Conservation (phyloP, 2,888 invertebrate species). For the Brenthis daphne region DNA sequence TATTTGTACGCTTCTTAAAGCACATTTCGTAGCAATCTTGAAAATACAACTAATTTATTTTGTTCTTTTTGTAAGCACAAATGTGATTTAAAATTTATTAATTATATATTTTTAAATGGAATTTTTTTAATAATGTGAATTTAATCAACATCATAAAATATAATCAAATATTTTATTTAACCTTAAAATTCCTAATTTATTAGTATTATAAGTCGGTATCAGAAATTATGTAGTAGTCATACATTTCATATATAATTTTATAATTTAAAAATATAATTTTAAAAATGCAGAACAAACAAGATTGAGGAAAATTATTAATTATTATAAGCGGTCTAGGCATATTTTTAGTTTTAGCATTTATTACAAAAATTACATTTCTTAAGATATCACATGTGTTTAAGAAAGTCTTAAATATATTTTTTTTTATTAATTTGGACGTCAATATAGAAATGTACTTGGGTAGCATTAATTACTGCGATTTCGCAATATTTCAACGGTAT, state of each 20-base stretch:
- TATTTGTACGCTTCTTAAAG: background rate
- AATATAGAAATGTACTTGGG: constrained; percentile 8
- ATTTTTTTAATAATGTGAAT: too few relatives aligned
- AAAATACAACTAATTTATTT: background rate
- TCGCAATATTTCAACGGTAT: constrained; percentile 41
- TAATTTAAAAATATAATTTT: too few relatives aligned
- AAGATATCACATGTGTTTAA: background rate
- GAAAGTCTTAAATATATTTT: background rate
- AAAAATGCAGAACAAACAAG: too few relatives aligned
- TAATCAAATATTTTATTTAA: too few relatives aligned
- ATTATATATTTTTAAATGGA: background rate
- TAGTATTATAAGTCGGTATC: too few relatives aligned
- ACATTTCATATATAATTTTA: too few relatives aligned
- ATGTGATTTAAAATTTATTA: background rate
- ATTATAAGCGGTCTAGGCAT: too few relatives aligned
- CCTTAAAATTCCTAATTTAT: too few relatives aligned
- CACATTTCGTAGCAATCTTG: constrained; percentile 7
- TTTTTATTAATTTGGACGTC: constrained; percentile 9
- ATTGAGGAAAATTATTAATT: too few relatives aligned
- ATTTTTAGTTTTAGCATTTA: background rate
- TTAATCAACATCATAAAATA: too few relatives aligned
- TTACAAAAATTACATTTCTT: too few relatives aligned
- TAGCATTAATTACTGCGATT: constrained; percentile 31
- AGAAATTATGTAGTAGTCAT: too few relatives aligned
- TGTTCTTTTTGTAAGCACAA: background rate